Percentiles rank a stretch among this genome's conserved stretches.
These are phyloP conservation scores for Aphrocallistes beatrix DNA, from an alignment of 37 sponge, comb jelly and placozoan species.

Conservation along the genomic window DNA sequence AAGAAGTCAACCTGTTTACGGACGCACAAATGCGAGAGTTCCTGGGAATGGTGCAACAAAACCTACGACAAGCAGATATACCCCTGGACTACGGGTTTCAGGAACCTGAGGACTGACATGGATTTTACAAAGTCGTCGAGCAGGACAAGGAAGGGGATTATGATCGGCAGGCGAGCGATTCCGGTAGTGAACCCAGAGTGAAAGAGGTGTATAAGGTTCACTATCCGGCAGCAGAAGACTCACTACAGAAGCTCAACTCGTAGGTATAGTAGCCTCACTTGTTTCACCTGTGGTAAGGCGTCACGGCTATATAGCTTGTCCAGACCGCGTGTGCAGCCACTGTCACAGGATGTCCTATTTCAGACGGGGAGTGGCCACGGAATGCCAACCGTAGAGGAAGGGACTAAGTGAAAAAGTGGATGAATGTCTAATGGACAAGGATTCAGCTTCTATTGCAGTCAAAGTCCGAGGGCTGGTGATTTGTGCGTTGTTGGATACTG, in stretches of 20 bases:
- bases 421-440: background rate
- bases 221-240: background rate
- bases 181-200: background rate
- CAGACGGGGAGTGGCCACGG: background rate
- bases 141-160: background rate
- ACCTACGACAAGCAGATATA: background rate
- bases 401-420: background rate
- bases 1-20: background rate
- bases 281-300: conserved; percentile 7
- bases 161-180: background rate
- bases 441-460: background rate
- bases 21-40: conserved; percentile 13
- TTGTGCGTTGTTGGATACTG: background rate
- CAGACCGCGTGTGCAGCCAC: background rate
- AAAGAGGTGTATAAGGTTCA: background rate
- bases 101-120: background rate
- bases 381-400: background rate
- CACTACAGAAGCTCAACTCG: background rate
- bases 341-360: conserved; percentile 12
- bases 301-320: background rate
- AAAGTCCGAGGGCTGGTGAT: background rate
- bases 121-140: background rate
- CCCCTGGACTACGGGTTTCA: background rate
- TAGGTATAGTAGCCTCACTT: conserved; percentile 10
- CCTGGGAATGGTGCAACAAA: background rate